Percentiles rank a stretch among this genome's conserved stretches.
phyloP scores from a whole-genome alignment of 2,888 invertebrate species.

The Hartigia nigra region DNA sequence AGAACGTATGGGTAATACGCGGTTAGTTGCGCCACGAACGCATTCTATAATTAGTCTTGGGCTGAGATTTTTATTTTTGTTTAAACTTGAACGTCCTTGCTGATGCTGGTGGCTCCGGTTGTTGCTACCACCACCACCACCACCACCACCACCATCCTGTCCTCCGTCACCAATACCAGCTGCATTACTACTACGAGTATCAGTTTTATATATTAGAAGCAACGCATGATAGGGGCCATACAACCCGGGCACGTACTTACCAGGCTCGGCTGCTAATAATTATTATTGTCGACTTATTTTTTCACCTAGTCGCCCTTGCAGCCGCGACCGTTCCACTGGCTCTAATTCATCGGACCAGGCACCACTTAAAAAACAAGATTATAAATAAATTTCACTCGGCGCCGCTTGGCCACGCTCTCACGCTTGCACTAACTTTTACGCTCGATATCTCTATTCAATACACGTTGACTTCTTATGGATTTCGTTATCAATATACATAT shows the following conservation, averaged over 20 bases:
- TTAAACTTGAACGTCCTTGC: conserved; percentile 65
- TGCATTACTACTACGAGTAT: not conserved
- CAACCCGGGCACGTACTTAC: not conserved
- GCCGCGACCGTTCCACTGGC: conserved; percentile 20
- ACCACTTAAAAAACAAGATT: conserved; percentile 28
- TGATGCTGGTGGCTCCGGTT: conserved; percentile 14
- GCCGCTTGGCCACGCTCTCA: not conserved
- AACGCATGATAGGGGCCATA: not conserved
- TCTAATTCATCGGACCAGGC: conserved; percentile 34
- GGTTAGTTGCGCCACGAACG: conserved; percentile 39
- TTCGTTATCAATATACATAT: not conserved
- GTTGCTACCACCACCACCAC: not conserved
- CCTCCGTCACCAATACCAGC: not conserved
- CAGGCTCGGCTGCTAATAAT: conserved; percentile 33
- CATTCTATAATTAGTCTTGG: conserved; percentile 63
- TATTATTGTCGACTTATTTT: conserved; percentile 50
- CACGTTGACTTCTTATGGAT: not conserved
- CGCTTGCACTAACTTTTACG: not conserved
- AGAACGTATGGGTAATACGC: not conserved
- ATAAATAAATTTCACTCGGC: conserved; percentile 20
- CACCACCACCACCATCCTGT: not conserved
- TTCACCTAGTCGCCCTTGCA: conserved; percentile 40
- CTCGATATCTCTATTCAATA: not conserved
- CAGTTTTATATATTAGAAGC: not conserved
- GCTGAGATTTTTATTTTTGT: conserved; percentile 61